Evolutionary conservation across 2,888 invertebrate genomes (phyloP).

Genomic region (Leptinotarsa haldemani): DNA sequence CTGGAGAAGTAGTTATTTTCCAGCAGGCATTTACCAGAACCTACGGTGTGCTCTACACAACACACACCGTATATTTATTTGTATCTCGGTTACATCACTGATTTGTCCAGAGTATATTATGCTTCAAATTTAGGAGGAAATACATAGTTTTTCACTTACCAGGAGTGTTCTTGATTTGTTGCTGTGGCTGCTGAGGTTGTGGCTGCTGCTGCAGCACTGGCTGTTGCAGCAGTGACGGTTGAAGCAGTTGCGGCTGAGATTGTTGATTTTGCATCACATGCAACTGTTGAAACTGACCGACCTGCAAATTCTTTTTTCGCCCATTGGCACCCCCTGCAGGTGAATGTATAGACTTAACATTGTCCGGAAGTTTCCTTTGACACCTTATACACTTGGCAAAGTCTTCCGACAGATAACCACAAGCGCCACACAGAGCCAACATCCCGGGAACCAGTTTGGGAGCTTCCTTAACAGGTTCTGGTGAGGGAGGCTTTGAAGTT

Average conservation of each 20-base stretch:
- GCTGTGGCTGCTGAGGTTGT: slow-evolving; percentile 1
- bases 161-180: slow-evolving; percentile 6
- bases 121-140: too few species aligned
- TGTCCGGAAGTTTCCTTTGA: slow-evolving; percentile 77
- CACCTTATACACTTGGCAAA: slow-evolving; percentile 80
- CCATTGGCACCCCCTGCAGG: slow-evolving; percentile 28
- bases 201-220: slow-evolving; percentile 2
- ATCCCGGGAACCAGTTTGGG: slow-evolving; percentile 78
- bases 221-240: not conserved
- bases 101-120: too few species aligned
- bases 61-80: too few species aligned
- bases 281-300: slow-evolving; percentile 29
- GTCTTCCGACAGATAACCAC: slow-evolving; percentile 83
- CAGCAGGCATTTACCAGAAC: too few species aligned
- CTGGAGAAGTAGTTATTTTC: too few species aligned
- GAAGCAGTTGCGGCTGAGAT: slow-evolving; percentile 2
- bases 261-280: slow-evolving; percentile 23
- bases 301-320: slow-evolving; percentile 47
- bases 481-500: slow-evolving; percentile 56
- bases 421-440: slow-evolving; percentile 82
- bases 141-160: slow-evolving; percentile 1
- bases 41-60: too few species aligned
- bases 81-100: too few species aligned
- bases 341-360: slow-evolving; percentile 71
- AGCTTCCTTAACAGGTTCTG: slow-evolving; percentile 68